A percentile compares a stretch with the other conserved stretches of the same genome.
phyloP scores from a whole-genome alignment of 1,140 invertebrate species.

The Drosophila navojoa region DNA sequence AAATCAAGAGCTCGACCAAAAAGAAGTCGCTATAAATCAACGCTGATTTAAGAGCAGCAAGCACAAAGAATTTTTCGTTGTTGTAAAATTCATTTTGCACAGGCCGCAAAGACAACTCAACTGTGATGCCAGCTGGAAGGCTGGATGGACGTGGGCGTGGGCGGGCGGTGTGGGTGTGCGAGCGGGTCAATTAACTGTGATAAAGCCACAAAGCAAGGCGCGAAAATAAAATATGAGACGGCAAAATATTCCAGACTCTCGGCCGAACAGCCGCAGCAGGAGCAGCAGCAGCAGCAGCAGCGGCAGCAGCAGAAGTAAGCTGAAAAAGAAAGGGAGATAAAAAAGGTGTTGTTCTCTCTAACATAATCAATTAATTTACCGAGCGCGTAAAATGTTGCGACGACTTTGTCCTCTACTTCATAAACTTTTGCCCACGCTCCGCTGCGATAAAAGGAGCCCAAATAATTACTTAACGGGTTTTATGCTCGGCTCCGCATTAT shows the following conservation, averaged over 20 bases:
- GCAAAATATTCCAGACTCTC: not conserved
- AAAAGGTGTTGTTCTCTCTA: constrained; percentile 25
- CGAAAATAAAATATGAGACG: constrained; percentile 17
- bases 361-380: constrained; percentile 53
- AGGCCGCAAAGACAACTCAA: too few species aligned
- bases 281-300: not conserved
- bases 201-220: constrained; percentile 21
- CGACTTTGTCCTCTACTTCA: constrained; percentile 40
- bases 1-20: constrained; percentile 28
- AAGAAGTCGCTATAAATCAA: constrained; percentile 45
- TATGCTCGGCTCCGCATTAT: constrained; percentile 55
- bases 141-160: not conserved
- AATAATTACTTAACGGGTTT: constrained; percentile 64
- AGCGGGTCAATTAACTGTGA: constrained; percentile 35
- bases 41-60: constrained; percentile 36
- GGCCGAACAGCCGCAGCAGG: not conserved
- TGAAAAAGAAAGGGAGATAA: not conserved
- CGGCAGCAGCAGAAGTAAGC: too few species aligned
- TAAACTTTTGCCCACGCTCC: constrained; percentile 24
- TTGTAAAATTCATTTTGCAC: too few species aligned
- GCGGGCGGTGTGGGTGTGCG: not conserved
- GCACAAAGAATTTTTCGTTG: not conserved
- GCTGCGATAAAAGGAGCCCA: constrained; percentile 20
- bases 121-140: too few species aligned
- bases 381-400: constrained; percentile 45